phyloP scores from a whole-genome alignment of 2,113 vertebrate genomes.

The Channa maculata region DNA sequence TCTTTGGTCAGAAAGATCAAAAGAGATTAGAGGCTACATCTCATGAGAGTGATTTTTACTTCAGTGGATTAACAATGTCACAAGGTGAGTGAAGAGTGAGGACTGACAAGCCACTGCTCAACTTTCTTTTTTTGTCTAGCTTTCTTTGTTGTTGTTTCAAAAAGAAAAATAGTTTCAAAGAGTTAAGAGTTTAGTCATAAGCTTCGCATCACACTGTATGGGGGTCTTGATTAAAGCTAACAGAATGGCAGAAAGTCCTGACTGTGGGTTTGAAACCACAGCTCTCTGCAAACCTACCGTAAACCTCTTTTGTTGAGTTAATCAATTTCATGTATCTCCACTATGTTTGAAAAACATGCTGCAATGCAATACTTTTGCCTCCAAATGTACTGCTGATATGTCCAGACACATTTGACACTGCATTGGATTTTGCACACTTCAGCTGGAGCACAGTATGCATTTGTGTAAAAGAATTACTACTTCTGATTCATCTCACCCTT shows the following conservation, averaged over 20 bases:
- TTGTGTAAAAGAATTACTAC: background rate
- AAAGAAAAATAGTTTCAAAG: conserved; percentile 1
- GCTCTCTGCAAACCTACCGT: conserved; percentile 29
- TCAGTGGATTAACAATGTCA: conserved; percentile 30
- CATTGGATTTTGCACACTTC: conserved; percentile 2
- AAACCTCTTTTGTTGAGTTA: conserved; percentile 30
- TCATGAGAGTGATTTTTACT: conserved; percentile 39
- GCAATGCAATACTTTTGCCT: conserved; percentile 17
- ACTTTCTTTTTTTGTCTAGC: background rate
- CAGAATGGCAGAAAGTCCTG: conserved; percentile 20
- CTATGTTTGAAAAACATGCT: background rate
- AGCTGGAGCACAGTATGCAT: background rate
- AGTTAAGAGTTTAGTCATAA: background rate
- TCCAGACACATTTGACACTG: conserved; percentile 9
- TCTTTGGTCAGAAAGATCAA: conserved; percentile 51
- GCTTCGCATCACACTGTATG: conserved; percentile 1
- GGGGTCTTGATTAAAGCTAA: conserved; percentile 27
- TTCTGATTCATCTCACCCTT: conserved; percentile 14
- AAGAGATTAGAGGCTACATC: conserved; percentile 57
- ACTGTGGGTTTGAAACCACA: conserved; percentile 26
- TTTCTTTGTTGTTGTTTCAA: conserved; percentile 7
- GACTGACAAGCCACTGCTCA: conserved; percentile 40
- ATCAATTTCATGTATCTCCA: conserved; percentile 16
- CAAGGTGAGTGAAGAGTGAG: conserved; percentile 40
- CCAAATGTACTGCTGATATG: conserved; percentile 9